Percentiles rank a stretch among this genome's conserved stretches.
Conservation (phyloP, 2,888 invertebrate genomes). For the Drosophila cyrtoloma region DNA sequence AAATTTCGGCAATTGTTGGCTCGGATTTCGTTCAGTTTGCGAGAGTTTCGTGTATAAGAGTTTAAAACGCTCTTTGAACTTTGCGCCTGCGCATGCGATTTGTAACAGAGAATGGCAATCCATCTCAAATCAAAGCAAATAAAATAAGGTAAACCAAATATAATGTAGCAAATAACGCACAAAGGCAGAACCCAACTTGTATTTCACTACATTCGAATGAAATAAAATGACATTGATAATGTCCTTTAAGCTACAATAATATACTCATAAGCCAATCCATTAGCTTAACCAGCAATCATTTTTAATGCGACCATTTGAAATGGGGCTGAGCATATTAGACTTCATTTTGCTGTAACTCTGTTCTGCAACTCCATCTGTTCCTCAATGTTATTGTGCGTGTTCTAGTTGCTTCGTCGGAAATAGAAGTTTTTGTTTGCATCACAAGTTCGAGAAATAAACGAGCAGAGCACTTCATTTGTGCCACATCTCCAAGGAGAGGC, state of each 20-base stretch:
- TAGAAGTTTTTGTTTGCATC: constrained; percentile 27
- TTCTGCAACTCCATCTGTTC: not conserved
- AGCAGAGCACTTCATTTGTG: constrained; percentile 30
- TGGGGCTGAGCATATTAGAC: not conserved
- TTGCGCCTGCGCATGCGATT: constrained; percentile 44
- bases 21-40: constrained; percentile 48
- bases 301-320: not conserved
- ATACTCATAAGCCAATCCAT: not conserved
- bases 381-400: not conserved
- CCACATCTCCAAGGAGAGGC: constrained; percentile 6
- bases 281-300: not conserved
- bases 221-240: not conserved
- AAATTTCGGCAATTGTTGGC: constrained; percentile 4
- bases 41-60: constrained; percentile 37
- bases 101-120: not conserved
- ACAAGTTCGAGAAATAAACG: constrained; percentile 32
- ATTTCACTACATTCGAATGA: not conserved
- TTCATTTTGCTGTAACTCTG: not conserved
- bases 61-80: constrained; percentile 17
- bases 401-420: constrained; percentile 9
- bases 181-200: constrained; percentile 1
- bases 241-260: not conserved
- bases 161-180: constrained; percentile 10
- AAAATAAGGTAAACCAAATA: constrained; percentile 4
- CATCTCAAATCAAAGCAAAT: not conserved